These are phyloP conservation scores for Chrysina gloriosa DNA, from an alignment of 2,888 invertebrate species.

Conservation along the genomic window DNA sequence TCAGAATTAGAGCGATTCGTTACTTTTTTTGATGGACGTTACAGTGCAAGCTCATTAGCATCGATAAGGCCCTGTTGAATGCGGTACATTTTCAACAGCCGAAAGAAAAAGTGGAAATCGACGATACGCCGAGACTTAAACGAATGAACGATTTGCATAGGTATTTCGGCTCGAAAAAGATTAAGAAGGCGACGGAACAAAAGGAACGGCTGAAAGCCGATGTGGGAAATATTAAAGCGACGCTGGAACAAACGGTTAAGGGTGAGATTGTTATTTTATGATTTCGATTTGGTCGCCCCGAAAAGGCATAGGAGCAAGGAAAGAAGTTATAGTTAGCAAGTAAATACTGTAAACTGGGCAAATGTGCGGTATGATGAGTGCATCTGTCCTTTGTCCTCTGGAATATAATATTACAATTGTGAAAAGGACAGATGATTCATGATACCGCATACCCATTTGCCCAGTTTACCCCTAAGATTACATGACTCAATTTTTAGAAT, in stretches of 20 bases:
- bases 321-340: too few relatives aligned
- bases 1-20: too few relatives aligned
- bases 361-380: too few relatives aligned
- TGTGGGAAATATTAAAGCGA: slow-evolving; percentile 69
- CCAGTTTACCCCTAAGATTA: too few relatives aligned
- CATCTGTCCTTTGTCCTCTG: too few relatives aligned
- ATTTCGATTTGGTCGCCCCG: too few relatives aligned
- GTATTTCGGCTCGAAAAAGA: slow-evolving; percentile 74
- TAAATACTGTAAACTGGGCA: too few relatives aligned
- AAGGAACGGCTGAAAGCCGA: slow-evolving; percentile 71
- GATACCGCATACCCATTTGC: too few relatives aligned
- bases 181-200: slow-evolving; percentile 71
- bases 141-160: slow-evolving; percentile 66
- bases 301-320: too few relatives aligned
- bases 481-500: too few relatives aligned
- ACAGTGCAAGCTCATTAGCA: slow-evolving; percentile 46
- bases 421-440: neutral
- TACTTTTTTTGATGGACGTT: slow-evolving; percentile 18
- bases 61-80: slow-evolving; percentile 45
- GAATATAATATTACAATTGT: neutral
- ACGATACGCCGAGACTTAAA: slow-evolving; percentile 44
- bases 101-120: slow-evolving; percentile 32
- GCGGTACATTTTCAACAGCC: neutral
- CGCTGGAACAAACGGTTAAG: slow-evolving; percentile 69
- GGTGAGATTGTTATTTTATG: slow-evolving; percentile 57